Evolutionary conservation across 2,888 invertebrate species (phyloP), one percentile per base, ranked within the genome.

Genomic region (Helleia helle): DNA sequence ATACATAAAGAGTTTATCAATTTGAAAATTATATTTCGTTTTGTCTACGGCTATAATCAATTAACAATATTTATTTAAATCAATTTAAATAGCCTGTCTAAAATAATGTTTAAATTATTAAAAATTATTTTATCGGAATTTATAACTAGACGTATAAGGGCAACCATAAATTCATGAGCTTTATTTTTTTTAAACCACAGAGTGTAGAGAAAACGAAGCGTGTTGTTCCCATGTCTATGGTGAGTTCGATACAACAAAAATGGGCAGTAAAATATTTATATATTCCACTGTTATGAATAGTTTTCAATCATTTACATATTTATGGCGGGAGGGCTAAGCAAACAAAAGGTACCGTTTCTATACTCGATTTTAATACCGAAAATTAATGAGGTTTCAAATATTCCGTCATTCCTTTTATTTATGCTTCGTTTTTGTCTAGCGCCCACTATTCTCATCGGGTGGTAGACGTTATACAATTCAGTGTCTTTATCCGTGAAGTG

Each of bases 251-350:
- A 38, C 36, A 30, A 36, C 46, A 65, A 65, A 34, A 34, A 34
- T 22, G 22, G 34, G 11, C 59, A 60, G 60, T 64, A 62, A 64
- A 65, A 65, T 64, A 69, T 72, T 70, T 70, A 70, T 68, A 67
- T 70, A 74, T 77, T 73, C 72, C 67, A 62, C 64, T 71, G 65
- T 69, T 80, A 75, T 77, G 79, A 79, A 79, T 77, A 77, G 69
- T 71, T 70, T 65, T 65, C 54, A 56, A 64, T 66, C 54, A 80
- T 80, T 79, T 74, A 70, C 79, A 81, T 80, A 76, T 76, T 75
- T 71, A 74, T 65, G 68, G 59, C 62, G 56, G 61, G 46, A 50
- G 49, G 50, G 59, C 58, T 58, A 58, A 55, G 51, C 62, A 65
- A 71, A 80, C 76, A 76, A 80, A 74, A 71, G 71, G 58, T 42